Base-by-base conservation (phyloP, 2,113 vertebrate species). In the Ctenomys sociabilis region DNA sequence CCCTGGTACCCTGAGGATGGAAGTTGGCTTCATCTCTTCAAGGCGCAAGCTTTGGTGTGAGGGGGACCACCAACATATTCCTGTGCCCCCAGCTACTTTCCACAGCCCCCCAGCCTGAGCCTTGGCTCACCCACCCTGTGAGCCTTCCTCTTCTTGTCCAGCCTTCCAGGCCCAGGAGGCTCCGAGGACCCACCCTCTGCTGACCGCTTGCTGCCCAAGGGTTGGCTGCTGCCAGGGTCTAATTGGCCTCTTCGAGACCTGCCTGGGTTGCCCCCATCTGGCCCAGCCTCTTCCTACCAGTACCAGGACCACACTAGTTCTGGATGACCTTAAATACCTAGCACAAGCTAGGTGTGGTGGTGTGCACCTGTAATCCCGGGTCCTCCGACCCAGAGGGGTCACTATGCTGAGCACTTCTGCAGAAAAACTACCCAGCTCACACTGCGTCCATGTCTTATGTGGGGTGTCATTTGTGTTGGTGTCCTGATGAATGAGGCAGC, bases 191-290 rank as follows among this genome's bases (percentile, higher is more conserved):
- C 43, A 80, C 85, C 2, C 85, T 93, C 85, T 94, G 92, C 61
- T 96, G 95, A 96, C 96, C 92, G 88, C 88, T 96, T 96, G 88
- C 85, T 97, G 96, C 97, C 96, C 97, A 96, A 97, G 97, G 96
- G 95, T 87, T 94, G 64, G 45, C 77, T 80, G 59, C 45, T 72
- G 72, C 90, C 90, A 32, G 88, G 95, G 91, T 95, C 95, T 96
- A 85, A 95, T 96, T 85, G 82, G 77, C 66, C 94, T 94, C 85
- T 92, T 95, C 97, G 93, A 85, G 96, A 37, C 61, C 81, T 85
- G 1, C 84, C 54, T 84, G 52, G 54, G 91, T 72, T 87, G 81
- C 88, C 82, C 83, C 85, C 49, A 81, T 87, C 90, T 4, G n/a
- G 73, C 37, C 84, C 43, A 40, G 61, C 52, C 40, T 10, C 49